Percentiles rank a stretch among this genome's conserved stretches.
phyloP scores from a whole-genome alignment of 1,140 invertebrate species.

The Streblospio benedicti region DNA sequence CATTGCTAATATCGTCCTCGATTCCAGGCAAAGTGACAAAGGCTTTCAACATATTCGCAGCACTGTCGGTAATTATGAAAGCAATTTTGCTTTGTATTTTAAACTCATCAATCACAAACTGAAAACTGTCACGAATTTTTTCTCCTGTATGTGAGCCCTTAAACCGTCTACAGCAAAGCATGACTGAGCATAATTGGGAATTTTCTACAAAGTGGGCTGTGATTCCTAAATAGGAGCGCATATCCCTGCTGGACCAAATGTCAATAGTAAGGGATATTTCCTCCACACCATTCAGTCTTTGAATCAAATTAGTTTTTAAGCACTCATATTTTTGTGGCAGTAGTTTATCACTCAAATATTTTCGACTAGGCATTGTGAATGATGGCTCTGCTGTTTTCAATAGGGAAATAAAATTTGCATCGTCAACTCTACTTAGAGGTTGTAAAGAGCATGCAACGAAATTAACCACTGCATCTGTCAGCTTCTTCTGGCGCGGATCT shows the following conservation, averaged over 20 bases:
- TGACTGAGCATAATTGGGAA: not conserved
- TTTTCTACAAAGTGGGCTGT: not conserved
- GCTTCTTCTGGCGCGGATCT: not conserved
- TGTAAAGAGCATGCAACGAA: slow-evolving; percentile 7
- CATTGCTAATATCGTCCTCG: not conserved
- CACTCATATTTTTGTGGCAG: no score
- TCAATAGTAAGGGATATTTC: not conserved
- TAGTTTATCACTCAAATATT: no score
- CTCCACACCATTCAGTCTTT: not conserved
- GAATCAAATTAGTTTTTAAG: not conserved
- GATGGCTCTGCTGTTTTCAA: no score
- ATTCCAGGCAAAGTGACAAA: not conserved
- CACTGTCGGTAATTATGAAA: not conserved
- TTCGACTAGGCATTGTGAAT: no score
- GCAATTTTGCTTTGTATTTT: not conserved
- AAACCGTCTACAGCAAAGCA: not conserved
- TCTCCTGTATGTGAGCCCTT: not conserved
- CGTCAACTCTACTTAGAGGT: not conserved
- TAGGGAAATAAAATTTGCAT: no score
- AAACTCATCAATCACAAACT: not conserved
- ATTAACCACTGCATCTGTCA: not conserved
- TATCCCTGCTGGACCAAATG: not conserved
- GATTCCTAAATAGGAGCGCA: not conserved
- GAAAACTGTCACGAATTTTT: not conserved
- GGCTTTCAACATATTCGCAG: slow-evolving; percentile 4